Base-by-base conservation (phyloP, 2,888 invertebrate genomes). In the Unio delphinus region DNA sequence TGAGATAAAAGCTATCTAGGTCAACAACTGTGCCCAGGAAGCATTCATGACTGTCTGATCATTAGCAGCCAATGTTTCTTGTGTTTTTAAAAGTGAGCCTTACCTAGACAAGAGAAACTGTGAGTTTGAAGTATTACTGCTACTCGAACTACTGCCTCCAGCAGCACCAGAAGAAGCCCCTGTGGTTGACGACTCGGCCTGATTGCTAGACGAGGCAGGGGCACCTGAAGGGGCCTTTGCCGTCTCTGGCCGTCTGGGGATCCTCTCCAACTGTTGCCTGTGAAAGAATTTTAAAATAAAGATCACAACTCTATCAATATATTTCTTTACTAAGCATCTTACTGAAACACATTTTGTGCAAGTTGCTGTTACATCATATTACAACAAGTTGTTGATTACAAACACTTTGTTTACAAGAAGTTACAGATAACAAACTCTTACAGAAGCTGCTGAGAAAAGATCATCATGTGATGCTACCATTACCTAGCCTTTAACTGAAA, bases 181-280 rank as follows among this genome's bases (percentile, higher is more conserved):
- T 45, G 15, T 45, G 20, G 70, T 61, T 26, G 71, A 67, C 67
- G 68, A 70, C 61, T 77, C 75, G 55, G 66, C 58, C 55, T 80
- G 80, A 55, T 78, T 69, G 45, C 66, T 79, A n/a, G 76, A 67
- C 17, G 80, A 70, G 20, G 74, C 76, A 61, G 75, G 67, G 18
- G 83, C 70, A 56, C 74, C 78, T 61, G 79, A 73, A 7, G 92
- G 90, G 69, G 91, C 90, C 83, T 93, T 92, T 55, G 80, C 79
- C 74, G 83, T 93, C 88, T 94, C 95, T 68, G 94, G 93, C 84
- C 96, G 93, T 83, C 96, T 93, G 82, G 96, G 96, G 90, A 96
- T 92, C 76, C 96, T 93, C 91, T 97, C 96, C 88, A 96, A 91
- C 90, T 96, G 96, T 91, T 96, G 96, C 80, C 96, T 93, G 76